These are phyloP conservation scores for Hydrotaea cyrtoneurina DNA, from an alignment of 2,888 invertebrate species.

Conservation along the genomic window DNA sequence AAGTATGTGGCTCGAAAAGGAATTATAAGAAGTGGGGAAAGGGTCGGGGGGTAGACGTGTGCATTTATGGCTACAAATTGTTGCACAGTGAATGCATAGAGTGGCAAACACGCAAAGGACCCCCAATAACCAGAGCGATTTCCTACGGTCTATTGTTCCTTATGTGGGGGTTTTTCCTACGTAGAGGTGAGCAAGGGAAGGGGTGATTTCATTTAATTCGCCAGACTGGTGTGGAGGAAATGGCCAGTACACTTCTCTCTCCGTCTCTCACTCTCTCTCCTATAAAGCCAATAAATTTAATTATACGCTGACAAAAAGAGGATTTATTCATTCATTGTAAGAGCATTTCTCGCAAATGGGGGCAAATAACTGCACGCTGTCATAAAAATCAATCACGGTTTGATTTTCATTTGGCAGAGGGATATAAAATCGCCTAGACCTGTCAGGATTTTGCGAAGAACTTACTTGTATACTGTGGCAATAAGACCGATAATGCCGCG, in stretches of 20 bases:
- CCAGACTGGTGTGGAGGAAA: no score
- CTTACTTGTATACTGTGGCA: no score
- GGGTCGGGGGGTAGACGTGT: background rate
- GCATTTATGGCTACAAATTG: slow-evolving; percentile 33
- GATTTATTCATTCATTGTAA: background rate
- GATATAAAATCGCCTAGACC: no score
- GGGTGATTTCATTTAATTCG: background rate
- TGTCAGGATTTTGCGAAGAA: no score
- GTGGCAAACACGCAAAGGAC: slow-evolving; percentile 8
- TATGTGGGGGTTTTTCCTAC: no score
- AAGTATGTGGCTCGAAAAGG: slow-evolving; percentile 4
- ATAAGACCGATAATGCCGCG: no score
- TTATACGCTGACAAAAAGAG: slow-evolving; percentile 27
- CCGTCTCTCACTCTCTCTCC: background rate
- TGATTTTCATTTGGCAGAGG: no score
- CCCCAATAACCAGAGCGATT: background rate
- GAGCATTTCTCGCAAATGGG: background rate
- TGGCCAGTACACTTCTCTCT: no score
- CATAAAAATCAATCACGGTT: background rate
- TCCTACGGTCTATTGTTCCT: background rate
- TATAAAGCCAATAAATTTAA: slow-evolving; percentile 29
- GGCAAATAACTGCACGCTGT: background rate
- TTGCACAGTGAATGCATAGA: background rate
- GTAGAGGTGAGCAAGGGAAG: no score
- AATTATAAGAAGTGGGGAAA: background rate